Evolutionary conservation across 2,888 invertebrate species (phyloP).

Genomic region (Pherbina coryleti): DNA sequence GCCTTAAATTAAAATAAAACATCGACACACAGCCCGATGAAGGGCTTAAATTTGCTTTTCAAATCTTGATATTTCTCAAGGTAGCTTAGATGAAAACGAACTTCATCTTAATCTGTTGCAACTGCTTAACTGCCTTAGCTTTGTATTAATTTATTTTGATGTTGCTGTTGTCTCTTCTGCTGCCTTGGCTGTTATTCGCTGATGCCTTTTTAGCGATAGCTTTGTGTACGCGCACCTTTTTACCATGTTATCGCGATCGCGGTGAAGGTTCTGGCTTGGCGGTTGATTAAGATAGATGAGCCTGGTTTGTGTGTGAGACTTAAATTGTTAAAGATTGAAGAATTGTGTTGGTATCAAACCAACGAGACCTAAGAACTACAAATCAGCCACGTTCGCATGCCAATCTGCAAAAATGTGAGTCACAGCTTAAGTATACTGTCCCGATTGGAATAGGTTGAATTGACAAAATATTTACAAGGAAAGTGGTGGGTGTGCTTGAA

Average conservation of each 20-base stretch:
- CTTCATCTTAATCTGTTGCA: neutral
- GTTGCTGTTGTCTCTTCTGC: neutral
- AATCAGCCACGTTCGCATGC: no score
- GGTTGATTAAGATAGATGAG: conserved; percentile 20
- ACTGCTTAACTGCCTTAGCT: neutral
- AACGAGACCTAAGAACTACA: no score
- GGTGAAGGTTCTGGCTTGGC: neutral
- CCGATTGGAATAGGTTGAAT: no score
- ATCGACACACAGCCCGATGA: neutral
- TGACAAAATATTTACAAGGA: no score
- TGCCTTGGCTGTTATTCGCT: neutral
- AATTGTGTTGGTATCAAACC: neutral
- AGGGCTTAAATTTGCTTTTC: neutral
- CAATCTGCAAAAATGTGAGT: no score
- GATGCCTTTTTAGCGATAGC: conserved; percentile 10
- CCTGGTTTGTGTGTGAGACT: neutral
- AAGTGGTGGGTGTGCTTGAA: no score
- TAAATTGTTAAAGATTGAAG: neutral
- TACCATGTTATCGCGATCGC: neutral
- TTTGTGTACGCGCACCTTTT: neutral
- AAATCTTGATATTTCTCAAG: conserved; percentile 3
- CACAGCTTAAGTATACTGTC: no score
- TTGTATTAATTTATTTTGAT: neutral
- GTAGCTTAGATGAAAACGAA: neutral
- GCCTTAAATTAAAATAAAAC: no score